A percentile compares a stretch with the other conserved stretches of the same genome.
Conservation (phyloP, 1,140 invertebrate genomes). For the Panagrolaimus sp. region DNA sequence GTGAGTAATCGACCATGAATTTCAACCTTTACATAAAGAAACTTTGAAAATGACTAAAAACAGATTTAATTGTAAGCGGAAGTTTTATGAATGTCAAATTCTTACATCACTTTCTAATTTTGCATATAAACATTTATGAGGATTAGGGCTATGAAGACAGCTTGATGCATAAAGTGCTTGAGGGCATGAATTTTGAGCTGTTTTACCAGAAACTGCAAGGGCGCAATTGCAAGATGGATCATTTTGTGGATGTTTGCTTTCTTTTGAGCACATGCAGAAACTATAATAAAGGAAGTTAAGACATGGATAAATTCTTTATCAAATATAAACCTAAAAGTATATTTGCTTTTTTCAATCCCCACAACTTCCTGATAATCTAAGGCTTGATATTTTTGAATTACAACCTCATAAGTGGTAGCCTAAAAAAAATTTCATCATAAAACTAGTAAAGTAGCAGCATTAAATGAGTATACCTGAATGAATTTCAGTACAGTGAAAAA, state of each 20-base stretch:
- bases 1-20: not conserved
- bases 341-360: too few species aligned
- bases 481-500: too few species aligned
- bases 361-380: too few species aligned
- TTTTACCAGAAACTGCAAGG: not conserved
- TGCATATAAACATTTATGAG: conserved; percentile 5
- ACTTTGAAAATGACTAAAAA: not conserved
- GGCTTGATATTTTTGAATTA: too few species aligned
- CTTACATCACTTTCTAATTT: conserved; percentile 2
- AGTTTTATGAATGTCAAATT: too few species aligned
- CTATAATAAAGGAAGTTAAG: not conserved
- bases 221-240: conserved; percentile 4
- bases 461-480: too few species aligned
- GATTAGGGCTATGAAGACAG: conserved; percentile 3
- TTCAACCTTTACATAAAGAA: not conserved
- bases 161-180: conserved; percentile 1
- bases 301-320: too few species aligned
- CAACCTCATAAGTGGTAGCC: too few species aligned
- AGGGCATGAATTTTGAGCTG: conserved; percentile 8
- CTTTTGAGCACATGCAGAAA: not conserved
- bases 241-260: conserved; percentile 8
- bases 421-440: too few species aligned
- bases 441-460: too few species aligned
- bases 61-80: too few species aligned
- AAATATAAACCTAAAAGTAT: too few species aligned